Base-by-base conservation (phyloP, 2,888 invertebrate species). In the Drosophila lutescens region DNA sequence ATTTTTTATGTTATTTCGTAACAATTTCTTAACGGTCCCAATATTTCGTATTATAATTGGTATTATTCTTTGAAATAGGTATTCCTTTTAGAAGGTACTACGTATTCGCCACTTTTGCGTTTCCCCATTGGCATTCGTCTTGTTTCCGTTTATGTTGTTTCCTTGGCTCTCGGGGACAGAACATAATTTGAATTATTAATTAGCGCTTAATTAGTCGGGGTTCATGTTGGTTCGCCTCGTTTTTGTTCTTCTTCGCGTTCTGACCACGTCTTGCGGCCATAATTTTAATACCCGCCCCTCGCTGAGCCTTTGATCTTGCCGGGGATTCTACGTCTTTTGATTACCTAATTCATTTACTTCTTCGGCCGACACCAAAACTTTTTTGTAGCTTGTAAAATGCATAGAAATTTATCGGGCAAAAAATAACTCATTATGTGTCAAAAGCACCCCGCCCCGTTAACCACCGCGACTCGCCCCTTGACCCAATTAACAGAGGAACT, bases 181-280 rank as follows among this genome's bases (percentile, higher is more conserved):
- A 73, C 82, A 83, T 86, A 86, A 86, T 86, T 86, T 88, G 85
- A 86, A 86, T 86, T 88, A 86, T 86, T 86, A 86, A 86, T 86
- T 88, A 87, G 86, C 86, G 72, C 80, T 65, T 86, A 88, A 86
- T 86, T 86, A 88, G 86, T 80, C 76, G 80, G 85, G 85, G 80
- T 74, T 77, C 73, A 71, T 85, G 61, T 47, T 77, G 76, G 62
- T 30, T 50, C 23, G 34, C 59, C 53, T 46, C 51, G 41, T 40
- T 49, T 58, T 56, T 41, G 51, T 63, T 50, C 47, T 46, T 32
- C 58, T n/a, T 30, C 32, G 12, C 32, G 60, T 65, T 26, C 60
- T 69, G 63, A 71, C 86, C 86, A 82, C 82, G 82, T 86, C 77
- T 83, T 80, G 79, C 68, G 82, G 79, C 69, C 77, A 83, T 82